Evolutionary conservation across 1,140 invertebrate genomes (phyloP).

Genomic region (Frieseomelitta varia): DNA sequence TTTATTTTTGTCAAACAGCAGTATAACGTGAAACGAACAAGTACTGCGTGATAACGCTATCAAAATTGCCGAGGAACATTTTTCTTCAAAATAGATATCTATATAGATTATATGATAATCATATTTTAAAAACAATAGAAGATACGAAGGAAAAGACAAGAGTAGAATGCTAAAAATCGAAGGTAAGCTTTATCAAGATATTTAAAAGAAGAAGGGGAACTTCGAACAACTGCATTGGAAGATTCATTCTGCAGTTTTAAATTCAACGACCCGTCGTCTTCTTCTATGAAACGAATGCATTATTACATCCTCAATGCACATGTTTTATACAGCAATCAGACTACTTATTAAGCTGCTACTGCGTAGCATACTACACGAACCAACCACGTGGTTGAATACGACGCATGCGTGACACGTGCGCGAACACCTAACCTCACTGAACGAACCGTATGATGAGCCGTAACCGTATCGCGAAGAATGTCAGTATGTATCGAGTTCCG

Average conservation of each 20-base stretch:
- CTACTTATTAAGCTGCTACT: conserved; percentile 14
- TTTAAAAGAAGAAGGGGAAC: background rate
- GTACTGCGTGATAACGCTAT: background rate
- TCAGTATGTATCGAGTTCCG: conserved; percentile 19
- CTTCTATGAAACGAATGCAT: background rate
- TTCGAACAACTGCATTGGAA: background rate
- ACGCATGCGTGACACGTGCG: conserved; percentile 72
- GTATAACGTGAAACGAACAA: background rate
- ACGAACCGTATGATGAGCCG: conserved; percentile 5
- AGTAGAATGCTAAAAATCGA: background rate
- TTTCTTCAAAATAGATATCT: background rate
- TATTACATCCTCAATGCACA: background rate
- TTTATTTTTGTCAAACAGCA: background rate
- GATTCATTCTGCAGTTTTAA: background rate
- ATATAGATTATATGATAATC: background rate
- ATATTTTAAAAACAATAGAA: background rate
- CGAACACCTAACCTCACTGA: conserved; percentile 61
- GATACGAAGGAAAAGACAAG: background rate
- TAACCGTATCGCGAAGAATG: conserved; percentile 30
- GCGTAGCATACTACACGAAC: conserved; percentile 8
- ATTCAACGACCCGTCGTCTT: background rate
- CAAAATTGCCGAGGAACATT: background rate
- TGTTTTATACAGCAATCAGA: background rate
- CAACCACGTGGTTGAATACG: conserved; percentile 67
- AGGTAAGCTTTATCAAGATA: background rate